Percentiles rank a stretch among this genome's conserved stretches.
Conservation (phyloP, 2,113 vertebrate species). For the Anser brachyrhynchus region DNA sequence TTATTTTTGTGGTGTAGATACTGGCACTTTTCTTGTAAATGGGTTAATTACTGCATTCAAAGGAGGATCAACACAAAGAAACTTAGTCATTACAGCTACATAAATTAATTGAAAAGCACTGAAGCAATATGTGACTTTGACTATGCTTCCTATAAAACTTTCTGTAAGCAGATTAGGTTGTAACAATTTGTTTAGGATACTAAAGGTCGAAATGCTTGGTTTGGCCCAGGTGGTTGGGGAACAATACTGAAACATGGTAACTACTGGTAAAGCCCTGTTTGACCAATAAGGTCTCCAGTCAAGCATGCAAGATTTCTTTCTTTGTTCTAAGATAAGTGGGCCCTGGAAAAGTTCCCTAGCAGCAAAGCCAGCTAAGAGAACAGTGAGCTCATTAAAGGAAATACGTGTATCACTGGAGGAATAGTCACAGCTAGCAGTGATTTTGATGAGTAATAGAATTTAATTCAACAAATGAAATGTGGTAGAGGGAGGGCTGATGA, state of each 20-base stretch:
- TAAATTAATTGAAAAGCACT: not conserved
- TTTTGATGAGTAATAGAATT: not conserved
- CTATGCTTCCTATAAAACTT: not conserved
- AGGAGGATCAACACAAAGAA: not conserved
- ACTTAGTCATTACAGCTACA: not conserved
- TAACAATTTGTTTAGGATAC: not conserved
- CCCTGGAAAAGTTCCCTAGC: not conserved
- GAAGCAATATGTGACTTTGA: not conserved
- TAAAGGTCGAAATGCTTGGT: slow-evolving; percentile 55
- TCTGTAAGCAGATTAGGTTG: not conserved
- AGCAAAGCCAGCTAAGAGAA: not conserved
- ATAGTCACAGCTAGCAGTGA: not conserved
- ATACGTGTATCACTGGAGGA: not conserved
- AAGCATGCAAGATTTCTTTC: slow-evolving; percentile 27
- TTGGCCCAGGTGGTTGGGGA: slow-evolving; percentile 53
- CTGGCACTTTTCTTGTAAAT: not conserved
- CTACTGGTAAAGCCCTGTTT: not conserved
- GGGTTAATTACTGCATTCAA: not conserved
- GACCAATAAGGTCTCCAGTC: slow-evolving; percentile 24
- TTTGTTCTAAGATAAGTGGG: slow-evolving; percentile 32
- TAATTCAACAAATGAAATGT: not conserved
- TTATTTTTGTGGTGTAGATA: not conserved
- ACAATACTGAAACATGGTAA: slow-evolving; percentile 43
- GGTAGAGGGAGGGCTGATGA: too few relatives aligned
- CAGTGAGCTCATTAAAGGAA: not conserved